These are phyloP conservation scores for Tineola bisselliella DNA, from an alignment of 2,888 invertebrate species.

Conservation along the genomic window DNA sequence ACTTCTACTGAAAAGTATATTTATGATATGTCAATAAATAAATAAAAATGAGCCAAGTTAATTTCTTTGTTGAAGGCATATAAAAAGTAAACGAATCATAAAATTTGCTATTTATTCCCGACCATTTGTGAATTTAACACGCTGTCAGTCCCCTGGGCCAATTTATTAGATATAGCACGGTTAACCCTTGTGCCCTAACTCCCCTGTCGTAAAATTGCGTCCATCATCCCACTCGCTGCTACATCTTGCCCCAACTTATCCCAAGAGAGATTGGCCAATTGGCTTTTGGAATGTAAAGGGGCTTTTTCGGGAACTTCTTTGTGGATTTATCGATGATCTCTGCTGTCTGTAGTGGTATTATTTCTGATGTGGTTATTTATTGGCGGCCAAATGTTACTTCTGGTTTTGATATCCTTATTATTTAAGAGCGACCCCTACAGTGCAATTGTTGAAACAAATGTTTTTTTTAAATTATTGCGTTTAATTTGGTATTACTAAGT, in stretches of 20 bases:
- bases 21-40: no score
- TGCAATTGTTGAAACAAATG: no score
- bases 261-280: constrained; percentile 3
- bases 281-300: constrained; percentile 6
- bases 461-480: no score
- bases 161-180: constrained; percentile 13
- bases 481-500: no score
- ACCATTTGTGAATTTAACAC: constrained; percentile 12
- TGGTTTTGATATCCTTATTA: no score
- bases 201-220: constrained; percentile 10
- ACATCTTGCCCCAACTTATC: not conserved
- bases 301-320: constrained; percentile 5
- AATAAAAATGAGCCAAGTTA: no score
- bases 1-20: no score
- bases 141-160: constrained; percentile 12
- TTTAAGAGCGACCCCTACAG: no score
- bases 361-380: not conserved
- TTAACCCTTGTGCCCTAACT: constrained; percentile 9
- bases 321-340: constrained; percentile 6
- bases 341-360: not conserved
- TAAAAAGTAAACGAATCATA: not conserved
- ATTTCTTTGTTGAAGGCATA: no score
- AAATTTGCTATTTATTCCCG: constrained; percentile 2
- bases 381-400: not conserved
- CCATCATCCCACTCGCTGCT: constrained; percentile 1